phyloP scores from a whole-genome alignment of 1,140 invertebrate species.

The Ceratina calcarata region DNA sequence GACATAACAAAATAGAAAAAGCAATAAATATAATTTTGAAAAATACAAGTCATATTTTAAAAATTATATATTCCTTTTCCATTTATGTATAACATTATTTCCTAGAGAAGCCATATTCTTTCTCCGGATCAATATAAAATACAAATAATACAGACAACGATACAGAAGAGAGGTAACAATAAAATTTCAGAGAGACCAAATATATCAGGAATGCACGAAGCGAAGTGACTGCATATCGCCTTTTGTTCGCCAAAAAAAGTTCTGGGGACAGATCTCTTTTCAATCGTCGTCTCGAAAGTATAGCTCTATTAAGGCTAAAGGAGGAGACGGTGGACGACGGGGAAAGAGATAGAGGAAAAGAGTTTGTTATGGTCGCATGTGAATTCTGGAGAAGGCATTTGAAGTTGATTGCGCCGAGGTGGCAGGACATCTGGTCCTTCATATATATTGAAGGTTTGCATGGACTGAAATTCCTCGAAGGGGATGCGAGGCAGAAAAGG shows the following conservation, averaged over 20 bases:
- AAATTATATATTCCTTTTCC: too few species aligned
- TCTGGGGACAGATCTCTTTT: constrained; percentile 14
- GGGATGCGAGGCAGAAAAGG: constrained; percentile 54
- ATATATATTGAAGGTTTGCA: constrained; percentile 58
- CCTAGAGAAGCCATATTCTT: too few species aligned
- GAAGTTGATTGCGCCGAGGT: constrained; percentile 63
- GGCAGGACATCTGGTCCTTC: constrained; percentile 65
- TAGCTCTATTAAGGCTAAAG: constrained; percentile 32
- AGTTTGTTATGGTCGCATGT: constrained; percentile 61
- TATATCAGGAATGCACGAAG: not conserved
- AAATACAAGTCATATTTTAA: too few species aligned
- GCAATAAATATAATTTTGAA: too few species aligned
- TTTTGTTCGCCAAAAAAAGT: not conserved
- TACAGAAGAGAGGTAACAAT: not conserved
- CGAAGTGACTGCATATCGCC: constrained; percentile 17
- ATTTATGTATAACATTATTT: too few species aligned
- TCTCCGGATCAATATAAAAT: too few species aligned
- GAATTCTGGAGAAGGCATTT: constrained; percentile 60
- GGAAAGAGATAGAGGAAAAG: not conserved
- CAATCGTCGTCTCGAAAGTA: not conserved
- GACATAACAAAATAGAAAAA: too few species aligned
- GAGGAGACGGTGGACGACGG: not conserved
- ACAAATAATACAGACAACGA: too few species aligned
- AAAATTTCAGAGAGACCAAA: not conserved
- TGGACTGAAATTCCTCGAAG: constrained; percentile 58